Base-by-base conservation (phyloP, 2,888 invertebrate genomes). In the Heliconius sara region DNA sequence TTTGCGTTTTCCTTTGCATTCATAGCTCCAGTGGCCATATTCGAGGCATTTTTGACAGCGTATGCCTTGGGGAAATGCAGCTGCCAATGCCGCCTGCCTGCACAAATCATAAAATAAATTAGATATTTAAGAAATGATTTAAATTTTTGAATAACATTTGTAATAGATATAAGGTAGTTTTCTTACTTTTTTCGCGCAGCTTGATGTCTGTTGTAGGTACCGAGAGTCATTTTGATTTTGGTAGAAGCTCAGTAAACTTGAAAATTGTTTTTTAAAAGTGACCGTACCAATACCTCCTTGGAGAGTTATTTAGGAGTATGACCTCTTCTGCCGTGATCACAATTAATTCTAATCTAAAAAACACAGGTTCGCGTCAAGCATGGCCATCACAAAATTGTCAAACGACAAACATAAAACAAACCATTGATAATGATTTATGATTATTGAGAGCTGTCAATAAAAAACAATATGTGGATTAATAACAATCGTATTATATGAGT, bases 1-100 rank as follows among this genome's bases (percentile, higher is more conserved):
- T 93, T 99, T 99, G 82, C 99, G 96, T 91, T 99, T 98, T 22
- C 97, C 97, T 84, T 97, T 98, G 89, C 99, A 99, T 91, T 99
- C 98, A 87, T 98, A 99, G 81, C 98, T 98, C 98, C 98, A 99
- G 90, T 99, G 99, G 0, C 99, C 99, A 88, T 97, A 97, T 91
- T 98, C 97, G 73, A 99, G 93, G 89, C 99, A 99, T 93, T 99
- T 99, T 90, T 99, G 99, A 89, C 99, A 99, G 39, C 98, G 96
- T 81, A 97, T 96, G 19, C 97, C 97, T 90, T 97, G 97, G 1
- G 97, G 97, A 90, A 97, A 97, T 0, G 96, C 96, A 25, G 96
- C 95, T 57, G 96, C 96, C 87, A 96, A 91, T 81, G 96, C 96
- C 77, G 95, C 96, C 87, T 95, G 95, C 85, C 96, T 96, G 85